Percentiles rank a stretch among this genome's conserved stretches.
Conservation (phyloP, 2,113 vertebrate genomes). For the Rhynchomys soricoides region DNA sequence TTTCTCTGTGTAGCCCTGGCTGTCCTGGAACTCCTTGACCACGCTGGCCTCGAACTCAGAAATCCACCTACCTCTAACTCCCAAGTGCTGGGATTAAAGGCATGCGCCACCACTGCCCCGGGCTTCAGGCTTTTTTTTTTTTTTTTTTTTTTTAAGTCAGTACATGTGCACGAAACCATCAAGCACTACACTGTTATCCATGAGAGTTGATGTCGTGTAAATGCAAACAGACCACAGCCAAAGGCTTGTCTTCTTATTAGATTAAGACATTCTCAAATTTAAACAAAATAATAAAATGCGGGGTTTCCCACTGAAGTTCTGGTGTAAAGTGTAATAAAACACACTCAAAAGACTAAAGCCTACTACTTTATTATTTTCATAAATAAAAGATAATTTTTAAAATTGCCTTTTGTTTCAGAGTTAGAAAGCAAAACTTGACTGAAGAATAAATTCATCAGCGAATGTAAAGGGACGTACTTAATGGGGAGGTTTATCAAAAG, state of each 20-base stretch:
- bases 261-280: conserved; percentile 54
- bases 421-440: conserved; percentile 63
- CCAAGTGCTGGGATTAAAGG: no score
- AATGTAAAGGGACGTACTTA: conserved; percentile 59
- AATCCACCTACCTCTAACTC: no score
- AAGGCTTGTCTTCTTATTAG: conserved; percentile 43
- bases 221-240: conserved; percentile 50
- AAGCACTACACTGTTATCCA: background rate
- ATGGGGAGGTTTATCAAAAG: conserved; percentile 55
- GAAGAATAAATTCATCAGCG: conserved; percentile 58
- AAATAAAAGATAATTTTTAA: conserved; percentile 67
- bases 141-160: background rate
- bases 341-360: background rate
- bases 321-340: background rate
- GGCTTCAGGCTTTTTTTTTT: background rate
- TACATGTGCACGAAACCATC: background rate
- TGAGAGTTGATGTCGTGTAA: conserved; percentile 22
- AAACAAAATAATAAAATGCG: conserved; percentile 60
- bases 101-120: no score
- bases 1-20: no score
- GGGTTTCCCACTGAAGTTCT: conserved; percentile 10
- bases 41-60: no score
- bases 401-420: conserved; percentile 62
- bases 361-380: conserved; percentile 45
- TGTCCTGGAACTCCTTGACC: no score